phyloP scores from a whole-genome alignment of 2,888 invertebrate genomes.

The Nipponacmea schrenckii region DNA sequence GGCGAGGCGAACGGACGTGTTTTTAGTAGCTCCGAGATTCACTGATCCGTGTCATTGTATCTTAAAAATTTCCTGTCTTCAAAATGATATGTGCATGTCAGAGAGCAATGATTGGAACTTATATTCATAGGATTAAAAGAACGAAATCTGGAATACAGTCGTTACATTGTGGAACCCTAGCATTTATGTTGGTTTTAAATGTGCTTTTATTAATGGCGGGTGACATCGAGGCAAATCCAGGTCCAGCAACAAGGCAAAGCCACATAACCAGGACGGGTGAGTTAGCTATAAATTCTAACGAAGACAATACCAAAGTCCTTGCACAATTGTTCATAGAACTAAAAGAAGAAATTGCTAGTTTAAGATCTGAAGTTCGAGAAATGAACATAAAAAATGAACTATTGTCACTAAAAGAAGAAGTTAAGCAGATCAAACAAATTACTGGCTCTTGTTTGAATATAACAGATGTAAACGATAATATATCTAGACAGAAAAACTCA shows the following conservation, averaged over 20 bases:
- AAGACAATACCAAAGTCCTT: background rate
- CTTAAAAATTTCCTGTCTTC: background rate
- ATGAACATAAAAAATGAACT: too few species aligned
- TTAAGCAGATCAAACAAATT: too few species aligned
- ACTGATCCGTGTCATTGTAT: background rate
- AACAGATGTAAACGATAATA: too few species aligned
- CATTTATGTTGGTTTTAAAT: background rate
- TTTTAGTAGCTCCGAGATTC: background rate
- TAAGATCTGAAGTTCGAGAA: too few species aligned
- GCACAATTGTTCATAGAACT: too few species aligned
- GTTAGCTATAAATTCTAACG: background rate
- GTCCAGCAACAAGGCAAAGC: background rate
- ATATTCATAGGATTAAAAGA: background rate
- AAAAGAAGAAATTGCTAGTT: too few species aligned
- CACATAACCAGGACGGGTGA: background rate
- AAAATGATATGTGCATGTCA: background rate
- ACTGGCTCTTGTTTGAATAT: too few species aligned
- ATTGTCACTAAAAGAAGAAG: too few species aligned
- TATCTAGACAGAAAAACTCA: background rate
- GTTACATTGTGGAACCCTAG: background rate
- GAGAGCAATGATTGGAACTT: background rate
- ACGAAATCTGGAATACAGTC: background rate
- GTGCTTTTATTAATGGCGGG: background rate
- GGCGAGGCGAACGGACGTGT: too few species aligned
- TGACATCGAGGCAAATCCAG: background rate